Conservation (phyloP, 2,113 vertebrate genomes). For the Silurus meridionalis region DNA sequence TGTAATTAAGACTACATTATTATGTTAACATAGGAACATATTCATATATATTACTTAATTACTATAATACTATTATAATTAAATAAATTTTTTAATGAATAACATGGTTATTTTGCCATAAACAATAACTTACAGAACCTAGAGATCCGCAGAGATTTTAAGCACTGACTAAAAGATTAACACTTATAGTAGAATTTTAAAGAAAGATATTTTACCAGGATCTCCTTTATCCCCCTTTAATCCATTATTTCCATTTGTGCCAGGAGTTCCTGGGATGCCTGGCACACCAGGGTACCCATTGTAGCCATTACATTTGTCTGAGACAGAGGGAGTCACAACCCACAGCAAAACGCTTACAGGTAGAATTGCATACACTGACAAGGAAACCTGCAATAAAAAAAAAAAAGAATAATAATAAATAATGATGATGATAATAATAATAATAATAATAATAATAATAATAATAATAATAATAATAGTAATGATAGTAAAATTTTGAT, state of each 20-base stretch:
- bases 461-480: neutral
- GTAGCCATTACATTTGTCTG: conserved; percentile 53
- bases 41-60: neutral
- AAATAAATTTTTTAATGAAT: neutral
- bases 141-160: neutral
- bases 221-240: conserved; percentile 72
- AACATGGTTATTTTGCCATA: too few relatives aligned
- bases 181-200: neutral
- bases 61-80: too few relatives aligned
- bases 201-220: conserved; percentile 64
- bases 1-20: neutral
- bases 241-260: conserved; percentile 74
- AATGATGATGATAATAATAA: neutral
- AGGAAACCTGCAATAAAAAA: conserved; percentile 35
- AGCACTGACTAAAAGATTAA: neutral
- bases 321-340: conserved; percentile 37
- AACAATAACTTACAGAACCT: too few relatives aligned
- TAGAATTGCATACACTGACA: conserved; percentile 37
- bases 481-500: neutral
- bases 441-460: neutral
- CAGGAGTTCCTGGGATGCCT: conserved; percentile 76
- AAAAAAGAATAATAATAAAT: neutral
- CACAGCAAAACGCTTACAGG: conserved; percentile 53
- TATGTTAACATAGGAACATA: neutral
- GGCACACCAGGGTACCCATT: conserved; percentile 72